Base-by-base conservation (phyloP, 2,888 invertebrate species). In the Limnephilus rhombicus region DNA sequence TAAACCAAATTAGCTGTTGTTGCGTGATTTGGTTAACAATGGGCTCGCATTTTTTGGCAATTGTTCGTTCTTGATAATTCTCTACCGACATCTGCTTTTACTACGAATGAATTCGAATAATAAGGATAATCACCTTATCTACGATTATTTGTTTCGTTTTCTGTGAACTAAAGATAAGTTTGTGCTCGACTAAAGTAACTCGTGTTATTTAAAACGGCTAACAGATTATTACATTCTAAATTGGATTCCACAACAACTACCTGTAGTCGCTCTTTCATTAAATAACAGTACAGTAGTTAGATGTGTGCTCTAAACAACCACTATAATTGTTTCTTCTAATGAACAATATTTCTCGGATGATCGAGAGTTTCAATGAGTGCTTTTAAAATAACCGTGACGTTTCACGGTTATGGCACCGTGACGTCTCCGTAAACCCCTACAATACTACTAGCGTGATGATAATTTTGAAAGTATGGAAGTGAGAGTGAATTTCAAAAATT, bases 1-100 rank as follows among this genome's bases (percentile, higher is more conserved):
- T 15, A 13, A 45, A 53, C 53, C 81, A 81, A 31, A 81, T 13
- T 53, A 34, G n/a, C 31, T 3, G 31, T 29, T n/a, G 87, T 86
- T 45, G 85, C 49, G 85, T n/a, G 49, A 86, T 86, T 86, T 49
- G 85, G 45, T 86, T 86, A 49, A 49, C 85, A 45, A 29, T 68
- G 68, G 53, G 34, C 68, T 34, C 87, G 37, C 87, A 34, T 85
- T 85, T 34, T n/a, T n/a, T 31, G 34, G 18, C 31, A 82, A 82
- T 82, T 34, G 31, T 68, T 68, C 53, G 15, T 53, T 53, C 53
- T 53, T 53, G 5, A 53, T 18, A n/a, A 24, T 68, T 68, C 68
- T 68, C 68, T 68, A 68, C 68, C 68, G 68, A 9, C 9, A 9
- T 24, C 24, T 68, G 24, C n/a, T 68, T 68, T 68, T 68, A n/a